Conservation (phyloP, 2,888 invertebrate species). For the Leptothorax acervorum region DNA sequence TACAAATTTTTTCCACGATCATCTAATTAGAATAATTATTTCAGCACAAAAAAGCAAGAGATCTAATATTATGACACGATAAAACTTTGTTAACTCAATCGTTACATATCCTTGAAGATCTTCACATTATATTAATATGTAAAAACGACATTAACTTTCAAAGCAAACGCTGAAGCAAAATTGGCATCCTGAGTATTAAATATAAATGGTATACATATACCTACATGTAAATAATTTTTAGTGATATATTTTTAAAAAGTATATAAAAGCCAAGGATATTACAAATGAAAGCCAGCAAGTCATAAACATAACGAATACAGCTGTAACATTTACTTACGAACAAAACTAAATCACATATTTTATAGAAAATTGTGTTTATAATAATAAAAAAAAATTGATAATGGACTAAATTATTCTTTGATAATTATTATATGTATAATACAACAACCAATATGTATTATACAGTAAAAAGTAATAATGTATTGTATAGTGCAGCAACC, state of each 20-base stretch:
- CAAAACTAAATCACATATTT: background rate
- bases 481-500: too few species aligned
- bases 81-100: conserved; percentile 7
- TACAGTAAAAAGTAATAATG: too few species aligned
- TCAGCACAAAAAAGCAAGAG: background rate
- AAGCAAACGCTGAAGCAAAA: background rate
- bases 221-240: background rate
- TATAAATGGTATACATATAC: background rate
- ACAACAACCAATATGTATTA: too few species aligned
- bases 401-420: background rate
- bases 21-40: background rate
- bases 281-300: background rate
- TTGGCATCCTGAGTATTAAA: background rate
- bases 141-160: conserved; percentile 27
- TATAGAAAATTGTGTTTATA: background rate
- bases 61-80: background rate
- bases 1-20: background rate
- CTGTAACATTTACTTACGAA: background rate
- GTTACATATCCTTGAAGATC: conserved; percentile 26
- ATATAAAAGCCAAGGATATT: background rate
- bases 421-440: too few species aligned
- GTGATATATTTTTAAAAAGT: background rate
- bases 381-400: background rate
- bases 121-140: background rate
- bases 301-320: background rate